Conservation (phyloP, 2,888 invertebrate genomes). For the Sphecodes monilicornis region DNA sequence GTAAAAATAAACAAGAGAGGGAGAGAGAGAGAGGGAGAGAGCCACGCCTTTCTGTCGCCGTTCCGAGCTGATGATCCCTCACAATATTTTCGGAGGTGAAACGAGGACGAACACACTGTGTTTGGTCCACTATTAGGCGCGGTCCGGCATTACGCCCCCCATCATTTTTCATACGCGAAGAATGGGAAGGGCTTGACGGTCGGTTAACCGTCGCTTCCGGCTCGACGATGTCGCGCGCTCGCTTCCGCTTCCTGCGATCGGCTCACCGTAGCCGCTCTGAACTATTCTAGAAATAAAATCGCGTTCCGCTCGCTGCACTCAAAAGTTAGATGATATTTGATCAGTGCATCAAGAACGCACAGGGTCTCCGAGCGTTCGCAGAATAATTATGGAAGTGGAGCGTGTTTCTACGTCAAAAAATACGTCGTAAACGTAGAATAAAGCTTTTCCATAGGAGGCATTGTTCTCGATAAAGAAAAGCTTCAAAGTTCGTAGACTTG, state of each 20-base stretch:
- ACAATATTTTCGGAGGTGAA: constrained; percentile 48
- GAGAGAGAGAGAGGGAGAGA: background rate
- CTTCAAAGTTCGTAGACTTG: no score
- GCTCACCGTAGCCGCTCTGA: constrained; percentile 34
- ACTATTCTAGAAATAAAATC: constrained; percentile 32
- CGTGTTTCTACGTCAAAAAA: no score
- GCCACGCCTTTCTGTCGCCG: constrained; percentile 52
- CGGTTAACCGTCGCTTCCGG: constrained; percentile 77
- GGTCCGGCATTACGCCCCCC: constrained; percentile 64
- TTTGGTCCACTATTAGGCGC: constrained; percentile 43
- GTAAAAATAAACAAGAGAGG: background rate
- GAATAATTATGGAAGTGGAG: no score
- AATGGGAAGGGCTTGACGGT: constrained; percentile 76
- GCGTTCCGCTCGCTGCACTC: background rate
- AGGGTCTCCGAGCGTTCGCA: no score
- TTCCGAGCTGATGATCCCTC: constrained; percentile 44
- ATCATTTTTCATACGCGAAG: constrained; percentile 74
- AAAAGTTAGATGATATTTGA: background rate
- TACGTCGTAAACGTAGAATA: no score
- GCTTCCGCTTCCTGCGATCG: constrained; percentile 66
- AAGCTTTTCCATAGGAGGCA: no score
- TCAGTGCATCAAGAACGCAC: no score
- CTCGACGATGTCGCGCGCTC: constrained; percentile 63
- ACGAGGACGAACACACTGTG: constrained; percentile 21
- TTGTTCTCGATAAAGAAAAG: no score